These are phyloP conservation scores for Acleris cristana DNA, from an alignment of 2,888 invertebrate species.

Conservation along the genomic window DNA sequence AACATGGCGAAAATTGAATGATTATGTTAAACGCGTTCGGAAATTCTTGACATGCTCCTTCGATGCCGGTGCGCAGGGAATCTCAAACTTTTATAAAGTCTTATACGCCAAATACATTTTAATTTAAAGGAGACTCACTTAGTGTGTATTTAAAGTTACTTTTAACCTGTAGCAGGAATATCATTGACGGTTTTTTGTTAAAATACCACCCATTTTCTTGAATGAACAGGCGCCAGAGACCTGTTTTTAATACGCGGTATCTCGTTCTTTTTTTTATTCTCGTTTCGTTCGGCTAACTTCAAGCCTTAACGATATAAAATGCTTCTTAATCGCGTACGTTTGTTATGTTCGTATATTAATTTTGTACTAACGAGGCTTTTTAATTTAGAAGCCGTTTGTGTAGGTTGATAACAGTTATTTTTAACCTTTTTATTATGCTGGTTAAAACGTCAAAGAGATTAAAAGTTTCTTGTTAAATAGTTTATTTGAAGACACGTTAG, in stretches of 20 bases:
- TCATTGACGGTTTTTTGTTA: constrained; percentile 54
- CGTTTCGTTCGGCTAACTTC: constrained; percentile 43
- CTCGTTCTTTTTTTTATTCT: constrained; percentile 39
- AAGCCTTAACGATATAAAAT: constrained; percentile 44
- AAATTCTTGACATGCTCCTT: constrained; percentile 56
- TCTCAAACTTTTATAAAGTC: constrained; percentile 3
- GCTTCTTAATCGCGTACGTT: constrained; percentile 43
- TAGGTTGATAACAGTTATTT: constrained; percentile 26
- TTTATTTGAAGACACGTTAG: too few relatives aligned
- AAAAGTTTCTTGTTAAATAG: background rate
- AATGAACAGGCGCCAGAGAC: constrained; percentile 67
- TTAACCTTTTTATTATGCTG: constrained; percentile 21
- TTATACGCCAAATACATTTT: background rate
- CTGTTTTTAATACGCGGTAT: constrained; percentile 52
- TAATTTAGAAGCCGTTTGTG: constrained; percentile 25
- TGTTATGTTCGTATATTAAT: constrained; percentile 46
- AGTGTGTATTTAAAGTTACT: rapidly evolving
- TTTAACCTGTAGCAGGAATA: constrained; percentile 28
- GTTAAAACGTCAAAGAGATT: background rate
- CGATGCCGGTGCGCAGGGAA: constrained; percentile 29
- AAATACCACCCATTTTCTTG: constrained; percentile 58
- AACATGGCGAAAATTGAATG: constrained; percentile 53
- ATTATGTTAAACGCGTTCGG: constrained; percentile 46
- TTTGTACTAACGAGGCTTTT: constrained; percentile 43
- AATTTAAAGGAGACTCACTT: constrained; percentile 24